These are phyloP conservation scores for Haliclona indistincta DNA, from an alignment of 37 sponge, comb jelly and placozoan genomes.

Conservation along the genomic window DNA sequence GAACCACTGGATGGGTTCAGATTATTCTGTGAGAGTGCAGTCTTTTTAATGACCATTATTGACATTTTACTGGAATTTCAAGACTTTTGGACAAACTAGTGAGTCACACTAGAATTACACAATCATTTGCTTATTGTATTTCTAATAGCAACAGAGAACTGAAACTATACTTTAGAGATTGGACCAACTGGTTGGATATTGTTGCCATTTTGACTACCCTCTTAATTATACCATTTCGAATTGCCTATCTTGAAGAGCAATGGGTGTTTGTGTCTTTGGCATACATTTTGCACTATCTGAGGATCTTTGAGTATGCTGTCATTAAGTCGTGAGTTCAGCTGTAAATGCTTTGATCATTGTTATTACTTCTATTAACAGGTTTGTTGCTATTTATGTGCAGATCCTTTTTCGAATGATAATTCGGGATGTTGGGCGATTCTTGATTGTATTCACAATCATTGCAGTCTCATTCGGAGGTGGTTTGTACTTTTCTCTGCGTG, in stretches of 20 bases:
- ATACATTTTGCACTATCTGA: slow-evolving; percentile 4
- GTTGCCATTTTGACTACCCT: neutral
- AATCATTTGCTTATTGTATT: too few relatives aligned
- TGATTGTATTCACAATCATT: neutral
- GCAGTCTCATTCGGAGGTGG: slow-evolving; percentile 8
- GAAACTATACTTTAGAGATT: too few relatives aligned
- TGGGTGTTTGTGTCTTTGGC: slow-evolving; percentile 19
- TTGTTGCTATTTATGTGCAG: slow-evolving; percentile 4
- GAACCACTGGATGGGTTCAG: neutral
- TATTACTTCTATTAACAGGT: too few relatives aligned
- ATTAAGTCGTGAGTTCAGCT: neutral
- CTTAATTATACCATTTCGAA: slow-evolving; percentile 11
- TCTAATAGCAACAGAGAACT: too few relatives aligned
- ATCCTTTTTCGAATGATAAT: slow-evolving; percentile 8
- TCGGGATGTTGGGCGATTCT: neutral
- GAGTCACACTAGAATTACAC: too few relatives aligned
- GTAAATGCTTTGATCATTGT: too few relatives aligned
- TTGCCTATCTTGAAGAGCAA: neutral
- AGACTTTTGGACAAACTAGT: too few relatives aligned
- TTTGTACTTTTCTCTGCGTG: slow-evolving; percentile 9
- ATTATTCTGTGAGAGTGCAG: neutral
- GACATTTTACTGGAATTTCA: neutral
- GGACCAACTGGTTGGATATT: neutral
- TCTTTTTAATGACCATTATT: neutral
- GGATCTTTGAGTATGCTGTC: too few relatives aligned